Evolutionary conservation across 1,140 invertebrate genomes (phyloP).

Genomic region (Trichonephila clavipes): DNA sequence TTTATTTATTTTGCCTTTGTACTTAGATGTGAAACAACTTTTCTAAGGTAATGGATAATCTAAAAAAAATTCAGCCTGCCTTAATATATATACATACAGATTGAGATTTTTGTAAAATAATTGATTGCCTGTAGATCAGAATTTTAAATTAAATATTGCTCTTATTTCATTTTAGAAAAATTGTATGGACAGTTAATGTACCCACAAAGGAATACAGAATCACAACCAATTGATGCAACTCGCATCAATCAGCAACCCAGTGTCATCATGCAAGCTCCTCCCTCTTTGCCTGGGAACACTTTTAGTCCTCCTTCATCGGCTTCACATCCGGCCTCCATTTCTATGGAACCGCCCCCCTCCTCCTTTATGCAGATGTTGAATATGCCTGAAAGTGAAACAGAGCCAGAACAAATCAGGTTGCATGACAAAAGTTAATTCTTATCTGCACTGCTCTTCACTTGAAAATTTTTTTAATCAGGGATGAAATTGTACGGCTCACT

Average conservation of each 20-base stretch:
- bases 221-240: background rate
- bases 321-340: background rate
- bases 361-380: constrained; percentile 44
- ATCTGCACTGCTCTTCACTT: background rate
- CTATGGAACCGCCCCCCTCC: background rate
- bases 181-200: constrained; percentile 69
- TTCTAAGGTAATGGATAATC: too few species aligned
- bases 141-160: background rate
- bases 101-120: too few species aligned
- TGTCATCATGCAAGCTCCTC: constrained; percentile 78
- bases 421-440: constrained; percentile 46
- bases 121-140: too few species aligned
- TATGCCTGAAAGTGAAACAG: constrained; percentile 29
- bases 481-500: constrained; percentile 12
- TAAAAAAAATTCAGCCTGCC: too few species aligned
- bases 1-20: too few species aligned
- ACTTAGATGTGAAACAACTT: too few species aligned
- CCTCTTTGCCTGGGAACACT: constrained; percentile 36
- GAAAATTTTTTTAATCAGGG: constrained; percentile 12
- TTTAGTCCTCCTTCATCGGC: background rate
- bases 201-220: constrained; percentile 35
- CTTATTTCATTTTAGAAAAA: constrained; percentile 52
- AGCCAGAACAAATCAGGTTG: constrained; percentile 47
- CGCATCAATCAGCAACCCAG: constrained; percentile 62
- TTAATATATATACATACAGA: too few species aligned